These are phyloP conservation scores for Diabrotica balteata DNA, from an alignment of 2,888 invertebrate species.

Conservation along the genomic window DNA sequence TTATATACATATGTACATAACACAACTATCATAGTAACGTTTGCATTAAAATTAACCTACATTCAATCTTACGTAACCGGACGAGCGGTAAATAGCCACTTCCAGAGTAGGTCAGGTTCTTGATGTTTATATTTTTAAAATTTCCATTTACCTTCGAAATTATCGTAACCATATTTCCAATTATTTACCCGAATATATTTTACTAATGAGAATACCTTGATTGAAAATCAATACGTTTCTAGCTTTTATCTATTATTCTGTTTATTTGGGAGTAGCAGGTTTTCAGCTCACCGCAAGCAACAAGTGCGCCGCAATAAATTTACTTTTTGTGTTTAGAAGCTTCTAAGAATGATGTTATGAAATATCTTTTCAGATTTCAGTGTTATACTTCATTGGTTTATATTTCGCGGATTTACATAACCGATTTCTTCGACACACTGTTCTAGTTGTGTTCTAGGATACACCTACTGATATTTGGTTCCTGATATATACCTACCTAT, in stretches of 20 bases:
- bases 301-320: slow-evolving; percentile 26
- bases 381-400: slow-evolving; percentile 12
- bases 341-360: slow-evolving; percentile 14
- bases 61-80: no score
- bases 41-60: no score
- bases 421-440: not conserved
- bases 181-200: no score
- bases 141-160: slow-evolving; percentile 1
- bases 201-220: not conserved
- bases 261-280: slow-evolving; percentile 11
- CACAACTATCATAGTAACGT: no score
- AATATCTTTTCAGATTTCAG: slow-evolving; percentile 9
- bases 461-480: no score
- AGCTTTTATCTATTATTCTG: not conserved
- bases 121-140: slow-evolving; percentile 8
- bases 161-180: not conserved
- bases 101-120: not conserved
- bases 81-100: slow-evolving; percentile 1
- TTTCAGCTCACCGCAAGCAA: slow-evolving; percentile 15
- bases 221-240: slow-evolving; percentile 9
- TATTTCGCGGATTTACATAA: slow-evolving; percentile 15
- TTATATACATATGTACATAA: no score
- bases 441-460: no score
- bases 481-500: no score
- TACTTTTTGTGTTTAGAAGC: slow-evolving; percentile 8